Evolutionary conservation across 30 jellyfish, hydroid and myxozoan species (phyloP).

Genomic region (Aurelia coerulea): DNA sequence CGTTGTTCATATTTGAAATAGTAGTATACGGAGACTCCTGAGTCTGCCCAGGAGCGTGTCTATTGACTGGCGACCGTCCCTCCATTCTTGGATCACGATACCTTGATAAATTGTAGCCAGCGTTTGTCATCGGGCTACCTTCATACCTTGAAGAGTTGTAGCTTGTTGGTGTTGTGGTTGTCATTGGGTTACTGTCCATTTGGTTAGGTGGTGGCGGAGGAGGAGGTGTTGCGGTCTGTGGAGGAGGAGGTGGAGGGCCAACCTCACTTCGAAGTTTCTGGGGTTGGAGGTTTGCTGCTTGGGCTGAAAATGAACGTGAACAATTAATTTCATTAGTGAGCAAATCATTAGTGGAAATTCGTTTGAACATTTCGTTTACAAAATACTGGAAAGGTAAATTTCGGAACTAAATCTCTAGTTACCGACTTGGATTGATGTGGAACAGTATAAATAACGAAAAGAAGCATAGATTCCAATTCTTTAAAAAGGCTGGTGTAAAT

Average conservation of each 20-base stretch:
- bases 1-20: conserved; percentile 34
- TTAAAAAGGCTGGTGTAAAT: no score
- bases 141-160: background rate
- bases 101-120: conserved; percentile 29
- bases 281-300: background rate
- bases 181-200: conserved; percentile 24
- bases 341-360: no score
- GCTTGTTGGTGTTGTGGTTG: background rate
- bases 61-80: conserved; percentile 29
- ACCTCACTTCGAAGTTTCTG: conserved; percentile 52
- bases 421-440: no score
- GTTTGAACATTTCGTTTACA: no score
- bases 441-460: no score
- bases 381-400: no score
- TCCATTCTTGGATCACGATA: conserved; percentile 66
- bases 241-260: conserved; percentile 97
- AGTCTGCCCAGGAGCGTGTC: conserved; percentile 11
- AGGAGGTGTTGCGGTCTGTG: conserved; percentile 75
- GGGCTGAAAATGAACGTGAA: background rate
- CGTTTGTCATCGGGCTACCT: conserved; percentile 30
- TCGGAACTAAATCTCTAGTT: no score
- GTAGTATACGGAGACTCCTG: conserved; percentile 12
- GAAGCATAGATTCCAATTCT: no score
- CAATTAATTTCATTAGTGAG: no score
- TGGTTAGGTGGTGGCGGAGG: conserved; percentile 87